phyloP scores from a whole-genome alignment of 2,113 vertebrate genomes.

The Eira barbara region DNA sequence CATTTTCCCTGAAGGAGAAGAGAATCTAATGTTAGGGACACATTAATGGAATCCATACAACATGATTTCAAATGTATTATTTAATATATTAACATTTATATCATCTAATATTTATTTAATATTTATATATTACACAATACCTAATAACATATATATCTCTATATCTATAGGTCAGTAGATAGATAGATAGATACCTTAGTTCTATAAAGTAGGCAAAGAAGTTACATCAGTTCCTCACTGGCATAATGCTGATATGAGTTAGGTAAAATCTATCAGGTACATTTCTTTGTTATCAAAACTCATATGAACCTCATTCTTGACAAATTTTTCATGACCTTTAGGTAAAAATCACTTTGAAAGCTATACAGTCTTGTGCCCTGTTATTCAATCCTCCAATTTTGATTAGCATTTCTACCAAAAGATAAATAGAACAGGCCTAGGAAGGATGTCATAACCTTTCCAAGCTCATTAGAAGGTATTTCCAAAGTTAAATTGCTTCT shows the following conservation, averaged over 20 bases:
- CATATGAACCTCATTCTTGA: not conserved
- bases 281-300: constrained; percentile 20
- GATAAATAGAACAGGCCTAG: not conserved
- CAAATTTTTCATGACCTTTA: not conserved
- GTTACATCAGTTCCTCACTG: not conserved
- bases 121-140: not conserved
- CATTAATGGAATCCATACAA: not conserved
- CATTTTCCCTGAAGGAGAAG: not conserved
- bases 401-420: not conserved
- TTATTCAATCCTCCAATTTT: not conserved
- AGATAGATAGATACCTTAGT: not conserved
- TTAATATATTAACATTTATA: not conserved
- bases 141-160: not conserved
- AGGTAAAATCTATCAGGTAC: not conserved
- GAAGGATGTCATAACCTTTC: not conserved
- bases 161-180: not conserved
- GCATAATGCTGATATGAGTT: not conserved
- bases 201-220: not conserved
- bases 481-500: not conserved
- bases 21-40: not conserved
- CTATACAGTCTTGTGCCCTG: not conserved
- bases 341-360: not conserved
- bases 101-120: not conserved
- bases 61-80: not conserved
- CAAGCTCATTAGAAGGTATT: not conserved